phyloP scores from a whole-genome alignment of 1,140 invertebrate species.

The Achatina immaculata region DNA sequence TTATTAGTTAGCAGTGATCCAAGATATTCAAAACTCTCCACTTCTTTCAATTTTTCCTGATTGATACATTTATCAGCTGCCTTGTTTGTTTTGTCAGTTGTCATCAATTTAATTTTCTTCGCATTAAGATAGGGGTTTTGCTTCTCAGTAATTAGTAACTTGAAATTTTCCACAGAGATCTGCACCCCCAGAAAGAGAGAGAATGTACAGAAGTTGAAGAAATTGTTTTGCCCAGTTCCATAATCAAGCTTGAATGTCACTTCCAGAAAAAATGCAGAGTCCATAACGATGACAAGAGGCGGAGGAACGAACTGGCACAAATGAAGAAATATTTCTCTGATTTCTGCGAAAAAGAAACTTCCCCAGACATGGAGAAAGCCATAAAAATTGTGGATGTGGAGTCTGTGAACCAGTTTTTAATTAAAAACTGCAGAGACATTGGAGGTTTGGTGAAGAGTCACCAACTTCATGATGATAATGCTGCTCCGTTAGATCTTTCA shows the following conservation, averaged over 20 bases:
- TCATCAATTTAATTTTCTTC: too few relatives aligned
- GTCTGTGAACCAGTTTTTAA: conserved; percentile 28
- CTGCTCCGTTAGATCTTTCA: background rate
- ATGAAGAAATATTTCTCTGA: conserved; percentile 43
- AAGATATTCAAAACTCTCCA: too few relatives aligned
- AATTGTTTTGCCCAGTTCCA: conserved; percentile 47
- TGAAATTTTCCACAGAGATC: background rate
- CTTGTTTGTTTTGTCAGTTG: too few relatives aligned
- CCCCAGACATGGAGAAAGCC: background rate
- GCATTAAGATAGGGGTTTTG: too few relatives aligned
- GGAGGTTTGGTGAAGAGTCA: conserved; percentile 40
- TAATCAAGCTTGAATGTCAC: conserved; percentile 84
- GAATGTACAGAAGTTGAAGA: background rate
- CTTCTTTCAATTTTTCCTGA: too few relatives aligned
- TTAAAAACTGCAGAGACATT: conserved; percentile 23
- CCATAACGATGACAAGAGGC: conserved; percentile 88
- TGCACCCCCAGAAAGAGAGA: background rate
- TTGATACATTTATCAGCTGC: too few relatives aligned
- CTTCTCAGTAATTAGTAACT: too few relatives aligned
- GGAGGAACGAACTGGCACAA: conserved; percentile 71
- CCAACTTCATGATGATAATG: conserved; percentile 17
- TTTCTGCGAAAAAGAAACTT: background rate
- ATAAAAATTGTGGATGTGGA: background rate
- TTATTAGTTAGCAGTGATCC: too few relatives aligned
- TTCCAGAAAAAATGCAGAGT: conserved; percentile 86